Base-by-base conservation (phyloP, 2,888 invertebrate species). In the Cylloceria caligata region DNA sequence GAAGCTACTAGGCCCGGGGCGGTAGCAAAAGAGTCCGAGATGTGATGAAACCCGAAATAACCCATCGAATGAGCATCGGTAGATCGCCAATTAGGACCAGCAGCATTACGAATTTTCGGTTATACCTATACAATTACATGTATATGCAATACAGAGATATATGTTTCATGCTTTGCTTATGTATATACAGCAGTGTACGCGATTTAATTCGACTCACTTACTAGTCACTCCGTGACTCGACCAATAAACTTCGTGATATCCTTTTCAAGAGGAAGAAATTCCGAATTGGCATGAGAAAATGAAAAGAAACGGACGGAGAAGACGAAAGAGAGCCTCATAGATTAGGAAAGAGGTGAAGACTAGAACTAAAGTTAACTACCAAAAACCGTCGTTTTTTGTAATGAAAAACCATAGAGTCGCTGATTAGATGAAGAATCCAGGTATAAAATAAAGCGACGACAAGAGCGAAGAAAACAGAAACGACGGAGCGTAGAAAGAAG, bases 11-110 rank as follows among this genome's bases (percentile, higher is more conserved):
- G 27, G 39, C 67, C 62, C 64, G 52, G n/a, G 49, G 76, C 64
- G 30, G 71, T 30, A 36, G 64, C 24, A 64, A 69, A 71, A 71
- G 49, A 27, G 80, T 45, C 39, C 57, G 45, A 47, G 34, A 73
- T 72, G 72, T n/a, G 78, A 72, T 36, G 62, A 68, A 49, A 55
- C 62, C 34, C 64, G 64, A 69, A 80, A 80, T 69, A 80, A 34
- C 68, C 55, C 42, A 34, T 21, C 49, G 68, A 16, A 30, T 34
- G 34, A 55, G 42, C 30, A 16, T 57, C 19, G 49, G 27, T 47
- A 52, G 65, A 49, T 67, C 68, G 42, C 52, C 69, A 78, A 73
- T 81, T 78, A 73, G 73, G 68, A 45, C 49, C 39, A 62, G 39
- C 68, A 62, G 45, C 47, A 16, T 52, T 47, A 62, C 76, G 42